Percentiles rank a stretch among this genome's conserved stretches.
These are phyloP conservation scores for Grammomys surdaster DNA, from an alignment of 2,113 vertebrate species.

Conservation along the genomic window DNA sequence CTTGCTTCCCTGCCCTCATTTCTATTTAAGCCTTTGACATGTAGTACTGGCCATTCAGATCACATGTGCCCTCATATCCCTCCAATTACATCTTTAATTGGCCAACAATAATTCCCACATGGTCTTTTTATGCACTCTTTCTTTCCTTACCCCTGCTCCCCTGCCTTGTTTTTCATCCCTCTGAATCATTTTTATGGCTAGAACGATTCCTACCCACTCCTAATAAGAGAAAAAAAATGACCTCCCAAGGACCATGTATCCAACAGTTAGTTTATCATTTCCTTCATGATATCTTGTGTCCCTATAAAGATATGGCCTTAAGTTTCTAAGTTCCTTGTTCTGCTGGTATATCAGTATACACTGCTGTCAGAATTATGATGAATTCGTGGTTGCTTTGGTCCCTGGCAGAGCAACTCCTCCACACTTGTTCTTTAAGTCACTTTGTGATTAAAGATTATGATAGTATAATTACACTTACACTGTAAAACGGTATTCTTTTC, in stretches of 20 bases:
- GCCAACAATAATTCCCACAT: background rate
- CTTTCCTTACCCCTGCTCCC: background rate
- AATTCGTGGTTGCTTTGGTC: background rate
- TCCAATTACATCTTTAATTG: background rate
- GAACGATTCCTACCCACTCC: background rate
- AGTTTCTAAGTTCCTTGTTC: background rate
- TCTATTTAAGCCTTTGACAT: background rate
- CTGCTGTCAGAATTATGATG: no score
- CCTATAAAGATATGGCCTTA: background rate
- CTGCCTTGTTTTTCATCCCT: background rate
- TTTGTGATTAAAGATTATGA: background rate
- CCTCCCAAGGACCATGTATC: background rate
- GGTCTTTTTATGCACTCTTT: background rate
- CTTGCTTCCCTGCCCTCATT: background rate
- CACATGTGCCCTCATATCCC: background rate
- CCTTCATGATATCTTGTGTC: background rate
- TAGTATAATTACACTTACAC: no score
- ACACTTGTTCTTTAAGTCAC: background rate
- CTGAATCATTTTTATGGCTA: background rate
- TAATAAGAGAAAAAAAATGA: background rate
- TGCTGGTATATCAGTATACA: background rate
- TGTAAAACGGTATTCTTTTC: background rate
- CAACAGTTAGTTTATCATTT: background rate
- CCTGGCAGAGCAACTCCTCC: background rate
- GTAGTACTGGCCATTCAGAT: background rate